Percentiles rank a stretch among this genome's conserved stretches.
phyloP scores from a whole-genome alignment of 2,113 vertebrate species.

The Hyla sarda region DNA sequence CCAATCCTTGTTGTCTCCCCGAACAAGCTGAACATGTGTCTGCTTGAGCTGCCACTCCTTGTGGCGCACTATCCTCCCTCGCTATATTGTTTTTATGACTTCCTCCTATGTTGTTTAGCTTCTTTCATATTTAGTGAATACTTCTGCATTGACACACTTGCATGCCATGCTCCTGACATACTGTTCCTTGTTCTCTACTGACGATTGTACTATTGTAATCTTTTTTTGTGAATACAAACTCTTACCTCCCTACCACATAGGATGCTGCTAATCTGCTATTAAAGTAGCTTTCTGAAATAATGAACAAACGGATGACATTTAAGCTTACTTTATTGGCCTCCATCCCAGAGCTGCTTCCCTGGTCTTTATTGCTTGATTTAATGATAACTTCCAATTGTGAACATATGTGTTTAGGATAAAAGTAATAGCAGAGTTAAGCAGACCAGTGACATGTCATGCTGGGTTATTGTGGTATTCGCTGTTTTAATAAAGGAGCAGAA shows the following conservation, averaged over 20 bases:
- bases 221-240: not conserved
- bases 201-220: no score
- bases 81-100: no score
- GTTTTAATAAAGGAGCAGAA: not conserved
- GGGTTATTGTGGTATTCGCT: not conserved
- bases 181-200: no score
- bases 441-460: not conserved
- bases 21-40: no score
- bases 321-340: not conserved
- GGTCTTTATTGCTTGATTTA: not conserved
- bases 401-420: conserved; percentile 1
- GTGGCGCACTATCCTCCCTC: no score
- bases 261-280: not conserved
- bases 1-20: no score
- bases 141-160: no score
- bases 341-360: not conserved
- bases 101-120: no score
- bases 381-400: not conserved
- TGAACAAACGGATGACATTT: not conserved
- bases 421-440: not conserved
- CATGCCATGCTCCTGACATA: no score
- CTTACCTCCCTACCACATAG: not conserved
- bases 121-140: no score
- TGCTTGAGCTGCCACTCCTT: no score
- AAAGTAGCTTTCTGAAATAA: not conserved